These are phyloP conservation scores for Hydropotes inermis DNA, from an alignment of 2,113 vertebrate species.

Conservation along the genomic window DNA sequence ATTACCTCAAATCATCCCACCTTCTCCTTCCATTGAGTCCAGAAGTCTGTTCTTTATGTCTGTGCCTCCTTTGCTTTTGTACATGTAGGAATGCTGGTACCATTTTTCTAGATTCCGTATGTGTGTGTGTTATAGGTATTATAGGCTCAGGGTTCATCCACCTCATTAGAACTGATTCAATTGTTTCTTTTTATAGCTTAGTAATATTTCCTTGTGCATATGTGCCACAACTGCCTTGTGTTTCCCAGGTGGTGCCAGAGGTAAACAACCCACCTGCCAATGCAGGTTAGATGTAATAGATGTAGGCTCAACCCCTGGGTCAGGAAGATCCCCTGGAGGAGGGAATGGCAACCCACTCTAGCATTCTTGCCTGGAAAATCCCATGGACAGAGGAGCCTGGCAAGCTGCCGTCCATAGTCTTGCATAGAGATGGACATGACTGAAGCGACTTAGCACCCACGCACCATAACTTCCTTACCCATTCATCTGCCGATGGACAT, in stretches of 20 bases:
- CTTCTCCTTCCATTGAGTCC: not conserved
- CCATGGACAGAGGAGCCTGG: no score
- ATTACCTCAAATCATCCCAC: not conserved
- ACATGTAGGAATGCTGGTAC: not conserved
- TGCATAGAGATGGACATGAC: no score
- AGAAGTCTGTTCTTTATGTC: not conserved
- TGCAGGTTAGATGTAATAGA: no score
- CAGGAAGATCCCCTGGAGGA: no score
- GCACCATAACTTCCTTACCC: not conserved
- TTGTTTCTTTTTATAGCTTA: not conserved
- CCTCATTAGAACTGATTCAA: not conserved
- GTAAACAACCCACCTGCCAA: no score
- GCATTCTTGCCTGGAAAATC: no score
- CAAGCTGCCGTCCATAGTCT: no score
- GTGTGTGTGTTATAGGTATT: not conserved
- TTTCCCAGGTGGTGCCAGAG: no score
- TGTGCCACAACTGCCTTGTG: not conserved
- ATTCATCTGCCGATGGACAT: not conserved
- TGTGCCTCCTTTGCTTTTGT: not conserved
- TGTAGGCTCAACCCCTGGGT: no score
- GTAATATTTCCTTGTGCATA: not conserved
- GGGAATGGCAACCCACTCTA: no score
- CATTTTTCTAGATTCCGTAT: not conserved
- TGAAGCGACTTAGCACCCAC: no score
- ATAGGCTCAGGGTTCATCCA: not conserved